Conservation (phyloP, 1,140 invertebrate genomes). For the Drosophila ananassae region DNA sequence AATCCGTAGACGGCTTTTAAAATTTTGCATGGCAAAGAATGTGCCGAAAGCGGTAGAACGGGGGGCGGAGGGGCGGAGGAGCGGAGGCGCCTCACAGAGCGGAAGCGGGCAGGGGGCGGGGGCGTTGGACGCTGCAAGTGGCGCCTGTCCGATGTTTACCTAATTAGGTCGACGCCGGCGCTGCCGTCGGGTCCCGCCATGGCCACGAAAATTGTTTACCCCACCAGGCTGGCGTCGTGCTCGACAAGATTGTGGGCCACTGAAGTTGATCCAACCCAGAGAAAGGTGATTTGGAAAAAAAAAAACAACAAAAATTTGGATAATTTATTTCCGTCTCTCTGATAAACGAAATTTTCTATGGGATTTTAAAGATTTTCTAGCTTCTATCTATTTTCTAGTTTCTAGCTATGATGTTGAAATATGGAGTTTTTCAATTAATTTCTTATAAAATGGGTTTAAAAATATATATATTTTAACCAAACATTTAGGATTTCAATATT, state of each 20-base stretch:
- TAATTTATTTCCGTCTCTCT: background rate
- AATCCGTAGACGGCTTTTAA: constrained; percentile 60
- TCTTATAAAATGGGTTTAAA: too few species aligned
- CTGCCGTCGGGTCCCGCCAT: constrained; percentile 52
- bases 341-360: background rate
- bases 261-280: constrained; percentile 17
- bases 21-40: constrained; percentile 58
- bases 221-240: constrained; percentile 35
- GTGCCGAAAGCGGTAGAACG: constrained; percentile 8
- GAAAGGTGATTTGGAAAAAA: constrained; percentile 29
- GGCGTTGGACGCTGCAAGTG: constrained; percentile 56
- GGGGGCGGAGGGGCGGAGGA: constrained; percentile 12
- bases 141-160: constrained; percentile 67
- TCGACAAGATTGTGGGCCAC: constrained; percentile 29
- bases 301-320: background rate
- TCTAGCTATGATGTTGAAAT: too few species aligned
- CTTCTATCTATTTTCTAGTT: too few species aligned
- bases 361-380: background rate
- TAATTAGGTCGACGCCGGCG: constrained; percentile 67
- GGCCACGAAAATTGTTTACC: constrained; percentile 54
- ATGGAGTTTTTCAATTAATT: too few species aligned
- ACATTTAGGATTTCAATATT: too few species aligned
- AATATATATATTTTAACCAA: too few species aligned
- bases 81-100: background rate
- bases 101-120: constrained; percentile 11